A percentile compares a stretch with the other conserved stretches of the same genome.
These are phyloP conservation scores for Metacarcinus magister DNA, from an alignment of 2,888 invertebrate species.

Conservation along the genomic window DNA sequence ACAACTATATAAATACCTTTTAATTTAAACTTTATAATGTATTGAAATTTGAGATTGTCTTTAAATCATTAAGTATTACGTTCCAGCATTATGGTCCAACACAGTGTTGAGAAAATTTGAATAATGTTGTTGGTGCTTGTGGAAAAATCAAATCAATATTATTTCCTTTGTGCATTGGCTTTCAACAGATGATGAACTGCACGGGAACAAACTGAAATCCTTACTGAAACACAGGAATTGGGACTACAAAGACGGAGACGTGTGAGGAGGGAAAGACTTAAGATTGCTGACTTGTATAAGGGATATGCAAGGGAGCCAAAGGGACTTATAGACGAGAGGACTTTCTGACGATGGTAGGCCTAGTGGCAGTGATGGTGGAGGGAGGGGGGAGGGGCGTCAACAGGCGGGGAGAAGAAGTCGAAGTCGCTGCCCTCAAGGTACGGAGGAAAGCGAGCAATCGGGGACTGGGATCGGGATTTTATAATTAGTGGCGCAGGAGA, in stretches of 20 bases:
- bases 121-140: too few relatives aligned
- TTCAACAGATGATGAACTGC: neutral
- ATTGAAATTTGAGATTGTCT: too few relatives aligned
- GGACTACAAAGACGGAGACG: neutral
- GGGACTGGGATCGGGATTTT: neutral
- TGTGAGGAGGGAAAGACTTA: neutral
- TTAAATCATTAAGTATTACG: too few relatives aligned
- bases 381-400: neutral
- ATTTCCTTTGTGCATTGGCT: too few relatives aligned
- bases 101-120: too few relatives aligned
- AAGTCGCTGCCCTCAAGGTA: neutral
- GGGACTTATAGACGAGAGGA: neutral
- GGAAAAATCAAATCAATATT: too few relatives aligned
- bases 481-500: neutral
- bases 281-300: neutral
- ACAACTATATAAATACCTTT: too few relatives aligned
- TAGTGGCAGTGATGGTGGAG: neutral
- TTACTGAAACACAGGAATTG: neutral
- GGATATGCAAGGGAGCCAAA: neutral
- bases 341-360: neutral
- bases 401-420: neutral
- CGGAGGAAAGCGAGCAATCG: neutral
- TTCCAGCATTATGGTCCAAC: too few relatives aligned
- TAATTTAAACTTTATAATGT: too few relatives aligned
- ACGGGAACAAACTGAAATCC: neutral